Evolutionary conservation across 2,797 vertebrate species (phyloP).

Genomic region (Oryzias sinensis): DNA sequence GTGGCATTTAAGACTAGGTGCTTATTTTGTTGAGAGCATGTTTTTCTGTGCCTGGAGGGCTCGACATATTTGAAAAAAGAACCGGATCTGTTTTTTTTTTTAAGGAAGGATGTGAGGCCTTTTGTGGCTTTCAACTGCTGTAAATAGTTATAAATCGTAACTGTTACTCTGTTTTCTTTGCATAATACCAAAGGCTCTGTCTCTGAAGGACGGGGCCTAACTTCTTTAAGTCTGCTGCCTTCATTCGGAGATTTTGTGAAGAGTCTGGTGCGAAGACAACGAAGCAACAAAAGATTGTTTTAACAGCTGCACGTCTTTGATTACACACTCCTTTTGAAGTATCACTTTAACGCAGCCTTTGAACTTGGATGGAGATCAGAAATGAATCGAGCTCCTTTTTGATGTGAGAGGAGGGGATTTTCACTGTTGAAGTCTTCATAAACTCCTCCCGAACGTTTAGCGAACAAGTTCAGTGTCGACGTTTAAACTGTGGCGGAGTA

Average conservation of each 20-base stretch:
- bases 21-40: constrained; percentile 75
- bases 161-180: constrained; percentile 71
- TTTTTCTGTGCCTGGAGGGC: constrained; percentile 61
- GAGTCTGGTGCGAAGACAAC: constrained; percentile 96
- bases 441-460: constrained; percentile 87
- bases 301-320: constrained; percentile 99
- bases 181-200: constrained; percentile 75
- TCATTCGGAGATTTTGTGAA: constrained; percentile 85
- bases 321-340: constrained; percentile 97
- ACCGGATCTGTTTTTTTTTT: constrained; percentile 58
- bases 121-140: constrained; percentile 74
- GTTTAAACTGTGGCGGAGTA: constrained; percentile 66
- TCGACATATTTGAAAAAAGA: constrained; percentile 72
- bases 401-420: constrained; percentile 92
- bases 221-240: constrained; percentile 78
- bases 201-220: constrained; percentile 71
- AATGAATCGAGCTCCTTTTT: constrained; percentile 94
- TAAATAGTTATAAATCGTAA: constrained; percentile 79
- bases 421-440: constrained; percentile 97
- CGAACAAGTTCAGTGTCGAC: constrained; percentile 79
- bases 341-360: constrained; percentile 96
- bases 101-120: constrained; percentile 68
- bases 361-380: constrained; percentile 99
- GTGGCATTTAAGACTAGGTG: constrained; percentile 72
- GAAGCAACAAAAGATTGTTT: constrained; percentile 99